Evolutionary conservation across 2,888 invertebrate species (phyloP).

Genomic region (Vandiemenella viatica): DNA sequence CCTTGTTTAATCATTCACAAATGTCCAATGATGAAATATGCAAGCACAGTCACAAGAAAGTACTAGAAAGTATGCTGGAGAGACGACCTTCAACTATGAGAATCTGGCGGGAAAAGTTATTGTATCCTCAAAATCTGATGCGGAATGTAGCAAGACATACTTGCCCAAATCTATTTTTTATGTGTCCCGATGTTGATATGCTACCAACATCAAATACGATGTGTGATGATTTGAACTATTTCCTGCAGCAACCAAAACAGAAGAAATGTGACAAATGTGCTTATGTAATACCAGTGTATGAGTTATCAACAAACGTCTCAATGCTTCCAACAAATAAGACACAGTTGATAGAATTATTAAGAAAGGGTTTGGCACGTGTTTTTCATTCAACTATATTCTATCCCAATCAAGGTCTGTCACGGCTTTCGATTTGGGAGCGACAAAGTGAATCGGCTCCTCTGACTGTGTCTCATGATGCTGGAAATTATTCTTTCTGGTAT

Average conservation of each 20-base stretch:
- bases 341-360: conserved; percentile 22
- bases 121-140: conserved; percentile 27
- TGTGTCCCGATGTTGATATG: conserved; percentile 27
- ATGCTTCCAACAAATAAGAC: conserved; percentile 23
- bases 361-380: conserved; percentile 22
- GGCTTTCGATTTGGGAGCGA: conserved; percentile 21
- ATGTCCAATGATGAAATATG: not conserved
- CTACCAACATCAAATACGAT: conserved; percentile 23
- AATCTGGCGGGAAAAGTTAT: conserved; percentile 1
- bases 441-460: conserved; percentile 18
- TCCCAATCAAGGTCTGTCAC: conserved; percentile 26
- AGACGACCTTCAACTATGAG: not conserved
- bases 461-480: conserved; percentile 23
- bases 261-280: conserved; percentile 21
- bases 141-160: conserved; percentile 26
- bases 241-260: conserved; percentile 8
- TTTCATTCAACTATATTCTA: conserved; percentile 27
- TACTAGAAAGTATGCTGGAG: not conserved
- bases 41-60: not conserved
- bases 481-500: conserved; percentile 25
- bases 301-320: conserved; percentile 20
- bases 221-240: conserved; percentile 17
- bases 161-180: conserved; percentile 23
- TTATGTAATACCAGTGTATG: conserved; percentile 28
- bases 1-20: too few relatives aligned